Evolutionary conservation across 2,797 vertebrate species (phyloP).

Genomic region (Dryobates pubescens): DNA sequence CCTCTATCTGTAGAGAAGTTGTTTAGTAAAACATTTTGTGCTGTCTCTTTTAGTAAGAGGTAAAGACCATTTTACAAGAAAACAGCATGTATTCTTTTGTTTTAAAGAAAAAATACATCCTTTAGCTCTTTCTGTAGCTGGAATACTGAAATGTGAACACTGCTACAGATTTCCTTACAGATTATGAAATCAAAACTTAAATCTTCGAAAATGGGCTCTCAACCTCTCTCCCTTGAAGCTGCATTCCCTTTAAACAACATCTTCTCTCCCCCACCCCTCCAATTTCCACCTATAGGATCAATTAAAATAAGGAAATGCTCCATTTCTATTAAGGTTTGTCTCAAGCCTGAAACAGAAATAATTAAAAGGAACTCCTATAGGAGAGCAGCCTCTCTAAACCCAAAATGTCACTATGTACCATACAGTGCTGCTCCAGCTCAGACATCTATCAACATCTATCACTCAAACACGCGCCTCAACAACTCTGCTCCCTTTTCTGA

Average conservation of each 20-base stretch:
- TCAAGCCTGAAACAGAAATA: slow-evolving; percentile 47
- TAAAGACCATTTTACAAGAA: neutral
- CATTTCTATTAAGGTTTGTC: neutral
- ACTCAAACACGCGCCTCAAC: slow-evolving; percentile 62
- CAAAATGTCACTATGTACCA: slow-evolving; percentile 48
- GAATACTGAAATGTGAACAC: slow-evolving; percentile 18
- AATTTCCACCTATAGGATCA: neutral
- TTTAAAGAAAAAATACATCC: neutral
- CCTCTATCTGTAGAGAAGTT: slow-evolving; percentile 9
- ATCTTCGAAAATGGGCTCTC: slow-evolving; percentile 29
- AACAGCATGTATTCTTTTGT: slow-evolving; percentile 16
- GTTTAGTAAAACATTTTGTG: neutral
- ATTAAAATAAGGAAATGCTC: neutral
- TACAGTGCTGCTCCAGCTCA: slow-evolving; percentile 47
- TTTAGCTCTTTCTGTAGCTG: neutral
- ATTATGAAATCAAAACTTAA: slow-evolving; percentile 44
- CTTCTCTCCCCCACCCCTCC: neutral
- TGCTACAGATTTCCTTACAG: slow-evolving; percentile 28
- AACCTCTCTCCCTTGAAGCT: slow-evolving; percentile 24
- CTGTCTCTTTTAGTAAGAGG: neutral
- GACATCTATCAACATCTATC: slow-evolving; percentile 72
- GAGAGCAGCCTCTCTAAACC: slow-evolving; percentile 46
- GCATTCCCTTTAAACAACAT: neutral
- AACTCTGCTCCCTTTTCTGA: slow-evolving; percentile 75
- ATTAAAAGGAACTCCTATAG: slow-evolving; percentile 66